Percentiles rank a stretch among this genome's conserved stretches.
phyloP scores from a whole-genome alignment of 2,113 vertebrate genomes.

The Nyctibius bracteatus region DNA sequence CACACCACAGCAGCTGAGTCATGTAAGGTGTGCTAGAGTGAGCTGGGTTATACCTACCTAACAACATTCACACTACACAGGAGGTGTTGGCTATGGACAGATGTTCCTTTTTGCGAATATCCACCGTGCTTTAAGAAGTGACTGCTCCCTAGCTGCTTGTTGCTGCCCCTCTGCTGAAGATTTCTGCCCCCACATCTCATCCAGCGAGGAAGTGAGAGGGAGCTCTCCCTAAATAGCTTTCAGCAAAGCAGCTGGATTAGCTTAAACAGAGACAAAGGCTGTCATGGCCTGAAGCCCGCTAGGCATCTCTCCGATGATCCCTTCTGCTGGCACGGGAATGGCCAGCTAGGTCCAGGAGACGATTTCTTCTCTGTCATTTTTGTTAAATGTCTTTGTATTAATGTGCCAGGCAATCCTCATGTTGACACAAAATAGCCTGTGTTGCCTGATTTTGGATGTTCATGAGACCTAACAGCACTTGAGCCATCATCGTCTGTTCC shows the following conservation, averaged over 20 bases:
- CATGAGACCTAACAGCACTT: neutral
- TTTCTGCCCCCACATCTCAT: neutral
- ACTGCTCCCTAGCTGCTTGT: neutral
- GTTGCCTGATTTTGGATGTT: neutral
- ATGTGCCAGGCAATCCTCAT: neutral
- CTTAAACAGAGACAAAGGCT: neutral
- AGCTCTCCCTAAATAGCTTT: neutral
- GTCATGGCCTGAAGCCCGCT: neutral
- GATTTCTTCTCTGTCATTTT: constrained; percentile 20
- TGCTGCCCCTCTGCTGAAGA: neutral
- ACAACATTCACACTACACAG: neutral
- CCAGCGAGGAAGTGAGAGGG: neutral
- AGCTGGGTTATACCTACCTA: neutral
- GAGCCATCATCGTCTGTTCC: neutral
- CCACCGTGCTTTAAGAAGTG: neutral
- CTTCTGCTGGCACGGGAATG: neutral
- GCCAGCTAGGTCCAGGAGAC: neutral
- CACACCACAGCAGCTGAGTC: neutral
- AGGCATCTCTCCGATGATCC: neutral
- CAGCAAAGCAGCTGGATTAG: neutral
- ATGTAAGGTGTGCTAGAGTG: neutral
- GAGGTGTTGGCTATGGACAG: neutral
- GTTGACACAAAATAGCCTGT: neutral
- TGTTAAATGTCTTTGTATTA: neutral
- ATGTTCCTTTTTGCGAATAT: neutral